Conservation (phyloP, 2,797 vertebrate species). For the Distichodus sexfasciatus region DNA sequence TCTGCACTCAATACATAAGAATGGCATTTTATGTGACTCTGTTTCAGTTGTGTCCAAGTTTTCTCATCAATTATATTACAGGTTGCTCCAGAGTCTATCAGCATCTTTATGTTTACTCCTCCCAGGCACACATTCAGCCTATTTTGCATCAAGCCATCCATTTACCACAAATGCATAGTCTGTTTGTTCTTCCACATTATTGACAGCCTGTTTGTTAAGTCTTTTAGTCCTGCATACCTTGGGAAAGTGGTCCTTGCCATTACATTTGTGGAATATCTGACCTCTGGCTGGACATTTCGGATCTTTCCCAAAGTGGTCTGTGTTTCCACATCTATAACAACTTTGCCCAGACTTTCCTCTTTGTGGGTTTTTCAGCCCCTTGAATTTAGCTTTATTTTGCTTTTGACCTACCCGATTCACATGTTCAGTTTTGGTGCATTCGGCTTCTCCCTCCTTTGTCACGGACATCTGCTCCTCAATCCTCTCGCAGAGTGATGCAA, state of each 20-base stretch:
- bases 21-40: background rate
- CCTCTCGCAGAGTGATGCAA: background rate
- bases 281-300: background rate
- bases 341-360: too few relatives aligned
- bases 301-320: slow-evolving; percentile 5
- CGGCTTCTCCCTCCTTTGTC: background rate
- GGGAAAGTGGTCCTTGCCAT: background rate
- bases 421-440: background rate
- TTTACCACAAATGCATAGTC: slow-evolving; percentile 10
- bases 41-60: background rate
- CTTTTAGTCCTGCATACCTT: background rate
- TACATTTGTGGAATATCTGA: slow-evolving; percentile 12
- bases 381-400: background rate
- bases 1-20: background rate
- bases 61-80: slow-evolving; percentile 12
- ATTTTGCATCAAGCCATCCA: background rate
- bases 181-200: background rate
- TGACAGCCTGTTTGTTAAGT: background rate
- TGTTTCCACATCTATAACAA: slow-evolving; percentile 10
- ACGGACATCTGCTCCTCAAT: slow-evolving; percentile 7
- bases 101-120: background rate
- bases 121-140: background rate
- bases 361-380: too few relatives aligned
- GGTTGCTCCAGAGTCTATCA: background rate
- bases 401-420: background rate